Conservation (phyloP, 2,113 vertebrate species). For the Coracopsis vasa region DNA sequence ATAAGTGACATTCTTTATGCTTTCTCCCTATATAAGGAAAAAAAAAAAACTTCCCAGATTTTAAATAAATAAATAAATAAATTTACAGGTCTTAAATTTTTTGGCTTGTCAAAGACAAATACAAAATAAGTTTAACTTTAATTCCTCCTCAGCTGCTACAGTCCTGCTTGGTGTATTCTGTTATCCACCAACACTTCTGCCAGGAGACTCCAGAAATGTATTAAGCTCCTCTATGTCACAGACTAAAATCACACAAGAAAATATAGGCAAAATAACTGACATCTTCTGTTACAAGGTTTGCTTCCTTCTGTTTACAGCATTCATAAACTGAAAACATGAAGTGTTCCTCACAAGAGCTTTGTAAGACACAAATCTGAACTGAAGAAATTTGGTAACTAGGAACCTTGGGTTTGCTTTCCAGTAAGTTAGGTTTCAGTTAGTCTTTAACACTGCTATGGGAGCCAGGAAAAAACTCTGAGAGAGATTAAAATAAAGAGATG, state of each 20-base stretch:
- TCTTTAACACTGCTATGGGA: background rate
- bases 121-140: background rate
- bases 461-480: background rate
- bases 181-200: background rate
- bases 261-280: background rate
- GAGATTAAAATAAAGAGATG: background rate
- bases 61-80: background rate
- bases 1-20: background rate
- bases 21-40: background rate
- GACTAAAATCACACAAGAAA: background rate
- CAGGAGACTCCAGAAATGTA: background rate
- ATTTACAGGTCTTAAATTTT: background rate
- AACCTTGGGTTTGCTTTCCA: background rate
- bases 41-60: background rate
- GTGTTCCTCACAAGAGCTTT: background rate
- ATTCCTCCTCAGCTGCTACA: background rate
- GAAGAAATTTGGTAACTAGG: background rate
- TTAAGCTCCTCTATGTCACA: accelerated
- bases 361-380: background rate
- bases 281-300: background rate
- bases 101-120: background rate
- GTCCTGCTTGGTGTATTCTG: background rate
- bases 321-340: background rate
- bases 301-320: background rate
- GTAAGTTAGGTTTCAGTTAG: background rate